A percentile compares a stretch with the other conserved stretches of the same genome.
Evolutionary conservation across 2,888 invertebrate species (phyloP).

Genomic region (Tribolium freemani): DNA sequence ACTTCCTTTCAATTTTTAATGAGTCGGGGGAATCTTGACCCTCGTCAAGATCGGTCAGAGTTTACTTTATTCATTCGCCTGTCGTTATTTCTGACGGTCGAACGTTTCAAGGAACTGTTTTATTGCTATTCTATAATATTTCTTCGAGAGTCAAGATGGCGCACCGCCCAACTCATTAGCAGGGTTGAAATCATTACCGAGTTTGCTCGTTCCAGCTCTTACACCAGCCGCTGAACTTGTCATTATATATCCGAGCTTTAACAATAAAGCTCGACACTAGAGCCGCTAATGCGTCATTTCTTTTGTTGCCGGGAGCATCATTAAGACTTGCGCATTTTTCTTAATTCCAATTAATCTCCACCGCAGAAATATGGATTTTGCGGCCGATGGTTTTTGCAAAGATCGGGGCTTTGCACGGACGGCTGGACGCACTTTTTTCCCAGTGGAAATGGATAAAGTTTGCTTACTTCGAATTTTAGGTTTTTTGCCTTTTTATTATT

Average conservation of each 20-base stretch:
- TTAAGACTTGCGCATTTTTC: constrained; percentile 14
- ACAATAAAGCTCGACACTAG: constrained; percentile 42
- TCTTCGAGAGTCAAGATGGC: constrained; percentile 33
- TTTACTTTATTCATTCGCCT: constrained; percentile 20
- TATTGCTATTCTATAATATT: constrained; percentile 13
- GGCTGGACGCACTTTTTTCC: constrained; percentile 50
- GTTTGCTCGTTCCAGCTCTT: constrained; percentile 26
- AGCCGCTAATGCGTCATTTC: constrained; percentile 36
- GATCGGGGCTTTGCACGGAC: constrained; percentile 53
- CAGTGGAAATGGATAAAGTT: constrained; percentile 54
- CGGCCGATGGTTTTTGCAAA: constrained; percentile 46
- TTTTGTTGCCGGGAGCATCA: constrained; percentile 28
- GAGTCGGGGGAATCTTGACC: not conserved
- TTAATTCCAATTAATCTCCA: not conserved
- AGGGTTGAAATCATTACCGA: constrained; percentile 39
- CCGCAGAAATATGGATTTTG: constrained; percentile 24
- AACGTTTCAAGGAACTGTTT: constrained; percentile 7
- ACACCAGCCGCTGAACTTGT: constrained; percentile 38
- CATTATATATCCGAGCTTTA: constrained; percentile 33
- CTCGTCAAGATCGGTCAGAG: constrained; percentile 1
- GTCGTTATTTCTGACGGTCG: constrained; percentile 22
- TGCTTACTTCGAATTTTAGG: constrained; percentile 29
- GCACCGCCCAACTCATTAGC: constrained; percentile 41
- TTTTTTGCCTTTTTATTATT: too few species aligned
- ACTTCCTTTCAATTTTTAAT: not conserved